phyloP scores from a whole-genome alignment of 2,113 vertebrate genomes.

The Dipodomys stephensi region DNA sequence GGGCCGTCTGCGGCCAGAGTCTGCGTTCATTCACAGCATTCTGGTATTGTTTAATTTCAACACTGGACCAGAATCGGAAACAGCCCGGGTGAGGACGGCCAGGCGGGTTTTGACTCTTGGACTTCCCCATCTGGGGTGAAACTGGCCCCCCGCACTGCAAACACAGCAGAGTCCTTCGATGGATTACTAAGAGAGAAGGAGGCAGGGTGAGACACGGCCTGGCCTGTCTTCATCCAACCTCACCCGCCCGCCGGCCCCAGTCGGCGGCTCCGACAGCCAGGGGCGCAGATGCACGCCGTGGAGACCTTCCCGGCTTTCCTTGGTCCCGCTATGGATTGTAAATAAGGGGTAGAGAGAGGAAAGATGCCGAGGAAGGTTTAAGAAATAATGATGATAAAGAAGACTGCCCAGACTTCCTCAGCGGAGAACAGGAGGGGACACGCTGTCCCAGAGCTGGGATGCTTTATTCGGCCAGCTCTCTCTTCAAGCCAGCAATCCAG shows the following conservation, averaged over 20 bases:
- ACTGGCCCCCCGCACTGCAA: slow-evolving; percentile 63
- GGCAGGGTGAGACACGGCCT: background rate
- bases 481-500: background rate
- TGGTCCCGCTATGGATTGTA: slow-evolving; percentile 61
- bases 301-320: slow-evolving; percentile 41
- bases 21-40: slow-evolving; percentile 65
- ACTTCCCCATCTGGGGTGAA: slow-evolving; percentile 70
- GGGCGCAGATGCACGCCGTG: slow-evolving; percentile 50
- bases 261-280: slow-evolving; percentile 35
- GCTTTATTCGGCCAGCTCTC: slow-evolving; percentile 57
- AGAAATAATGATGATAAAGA: background rate
- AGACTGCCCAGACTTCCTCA: slow-evolving; percentile 68
- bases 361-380: slow-evolving; percentile 44
- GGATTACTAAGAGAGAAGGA: slow-evolving; percentile 35
- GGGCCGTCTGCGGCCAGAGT: background rate
- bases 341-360: slow-evolving; percentile 75
- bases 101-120: slow-evolving; percentile 68
- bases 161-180: slow-evolving; percentile 48
- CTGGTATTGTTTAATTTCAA: slow-evolving; percentile 25
- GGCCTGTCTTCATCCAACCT: background rate
- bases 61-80: slow-evolving; percentile 68
- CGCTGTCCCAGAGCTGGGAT: slow-evolving; percentile 41
- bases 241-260: background rate
- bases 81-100: slow-evolving; percentile 50
- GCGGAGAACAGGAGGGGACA: slow-evolving; percentile 44